phyloP scores from a whole-genome alignment of 2,888 invertebrate species.

The Teleiodes luculella region DNA sequence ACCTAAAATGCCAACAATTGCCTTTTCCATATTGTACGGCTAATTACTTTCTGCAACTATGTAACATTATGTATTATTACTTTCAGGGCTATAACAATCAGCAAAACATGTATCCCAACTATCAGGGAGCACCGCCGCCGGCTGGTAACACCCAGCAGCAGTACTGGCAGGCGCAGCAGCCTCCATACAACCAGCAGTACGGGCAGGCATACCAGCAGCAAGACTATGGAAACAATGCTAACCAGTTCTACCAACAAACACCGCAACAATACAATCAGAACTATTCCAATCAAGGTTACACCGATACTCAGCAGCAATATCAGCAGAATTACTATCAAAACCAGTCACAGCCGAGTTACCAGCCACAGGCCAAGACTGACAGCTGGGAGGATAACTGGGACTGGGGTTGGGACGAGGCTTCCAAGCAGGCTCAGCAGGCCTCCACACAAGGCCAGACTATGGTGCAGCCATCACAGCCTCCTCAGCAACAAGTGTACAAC shows the following conservation, averaged over 20 bases:
- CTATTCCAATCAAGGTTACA: conserved; percentile 47
- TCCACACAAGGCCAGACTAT: conserved; percentile 9
- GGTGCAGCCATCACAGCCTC: conserved; percentile 26
- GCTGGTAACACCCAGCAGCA: conserved; percentile 38
- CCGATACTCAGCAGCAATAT: conserved; percentile 44
- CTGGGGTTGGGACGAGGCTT: conserved; percentile 81
- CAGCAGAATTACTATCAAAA: conserved; percentile 56
- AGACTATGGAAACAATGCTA: conserved; percentile 51
- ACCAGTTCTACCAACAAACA: conserved; percentile 53
- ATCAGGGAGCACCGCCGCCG: conserved; percentile 36
- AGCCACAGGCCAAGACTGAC: conserved; percentile 47
- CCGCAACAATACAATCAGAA: conserved; percentile 48
- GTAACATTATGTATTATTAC: conserved; percentile 5
- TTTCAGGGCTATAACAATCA: conserved; percentile 62
- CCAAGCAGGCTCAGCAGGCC: conserved; percentile 56
- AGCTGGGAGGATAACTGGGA: conserved; percentile 76
- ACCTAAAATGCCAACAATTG: background rate
- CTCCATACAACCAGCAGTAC: conserved; percentile 66
- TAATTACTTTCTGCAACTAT: background rate
- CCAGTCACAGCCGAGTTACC: conserved; percentile 45
- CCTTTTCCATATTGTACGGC: background rate
- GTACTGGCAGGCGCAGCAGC: conserved; percentile 53
- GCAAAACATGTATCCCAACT: conserved; percentile 57
- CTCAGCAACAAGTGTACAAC: conserved; percentile 36
- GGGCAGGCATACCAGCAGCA: conserved; percentile 56